Evolutionary conservation across 2,888 invertebrate species (phyloP), one percentile per base, ranked within the genome.

Genomic region (Seira musarum): DNA sequence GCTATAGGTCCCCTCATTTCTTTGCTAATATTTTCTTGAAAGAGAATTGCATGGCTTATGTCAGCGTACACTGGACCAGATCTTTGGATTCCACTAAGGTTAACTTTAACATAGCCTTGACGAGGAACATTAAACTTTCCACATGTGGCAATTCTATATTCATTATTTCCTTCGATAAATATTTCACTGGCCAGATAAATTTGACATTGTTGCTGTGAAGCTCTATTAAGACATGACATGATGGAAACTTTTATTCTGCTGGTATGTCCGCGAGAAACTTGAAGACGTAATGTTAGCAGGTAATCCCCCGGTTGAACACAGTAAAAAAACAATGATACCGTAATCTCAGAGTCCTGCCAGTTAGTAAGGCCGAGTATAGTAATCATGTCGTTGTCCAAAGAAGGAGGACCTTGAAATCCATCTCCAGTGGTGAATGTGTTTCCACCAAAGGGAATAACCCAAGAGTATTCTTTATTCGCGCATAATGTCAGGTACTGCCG

Each of bases 351-450:
- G 57, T 60, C 67, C 19, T 40, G 63, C 86, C 86, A 86, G 19
- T 85, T 83, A 2, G 75, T 81, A 0, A 83, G 61, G 6, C 85
- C 85, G 25, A 61, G 19, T 10, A 75, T 73, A 15, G 70, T 71
- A 3, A 80, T 49, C 3, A 80, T 82, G 0, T 57, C 21, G 19
- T 61, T 66, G 0, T 15, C 17, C 13, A 46, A 22, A 30, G 17
- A 75, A 30, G 10, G 46, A 5, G 10, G n/a, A n/a, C n/a, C n/a
- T n/a, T n/a, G n/a, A n/a, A n/a, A n/a, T 15, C 65, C 53, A 13
- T n/a, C 35, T n/a, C 61, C 10, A 1, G 81, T 81, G 17, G 82
- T 78, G 70, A 75, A 84, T 1, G 80, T 75, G 49, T 84, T 84
- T 17, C 84, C 83, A 2, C 73, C 83, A 2, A 84, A 21, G 5